A percentile compares a stretch with the other conserved stretches of the same genome.
These are phyloP conservation scores for Argopecten irradians DNA, from an alignment of 1,140 invertebrate species.

Conservation along the genomic window DNA sequence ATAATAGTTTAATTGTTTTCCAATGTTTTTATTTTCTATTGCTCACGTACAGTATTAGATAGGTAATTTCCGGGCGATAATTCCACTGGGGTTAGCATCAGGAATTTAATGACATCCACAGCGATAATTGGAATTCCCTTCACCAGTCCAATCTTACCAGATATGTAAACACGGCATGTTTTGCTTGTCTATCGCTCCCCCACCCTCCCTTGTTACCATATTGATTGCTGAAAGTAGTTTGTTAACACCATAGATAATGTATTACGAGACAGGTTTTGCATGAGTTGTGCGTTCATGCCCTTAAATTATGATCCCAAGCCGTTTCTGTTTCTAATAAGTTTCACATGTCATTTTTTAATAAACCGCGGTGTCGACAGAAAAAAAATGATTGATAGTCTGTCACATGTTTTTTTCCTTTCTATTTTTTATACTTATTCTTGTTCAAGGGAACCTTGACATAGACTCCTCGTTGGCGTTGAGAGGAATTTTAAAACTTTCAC, in stretches of 20 bases:
- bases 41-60: no score
- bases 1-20: no score
- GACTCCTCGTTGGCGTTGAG: no score
- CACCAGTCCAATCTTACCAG: neutral
- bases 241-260: neutral
- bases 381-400: neutral
- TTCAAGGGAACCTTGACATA: no score
- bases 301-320: neutral
- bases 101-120: no score
- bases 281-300: neutral
- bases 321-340: neutral
- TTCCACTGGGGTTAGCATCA: no score
- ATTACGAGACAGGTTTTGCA: neutral
- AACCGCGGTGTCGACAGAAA: neutral
- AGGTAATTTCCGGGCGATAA: no score
- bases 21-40: no score
- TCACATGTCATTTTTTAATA: neutral
- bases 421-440: no score
- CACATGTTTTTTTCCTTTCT: no score
- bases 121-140: neutral
- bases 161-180: neutral
- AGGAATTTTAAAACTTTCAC: no score
- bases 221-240: neutral
- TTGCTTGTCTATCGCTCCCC: neutral
- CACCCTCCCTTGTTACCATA: neutral